Base-by-base conservation (phyloP, 2,113 vertebrate genomes). In the Anthoscopus minutus region DNA sequence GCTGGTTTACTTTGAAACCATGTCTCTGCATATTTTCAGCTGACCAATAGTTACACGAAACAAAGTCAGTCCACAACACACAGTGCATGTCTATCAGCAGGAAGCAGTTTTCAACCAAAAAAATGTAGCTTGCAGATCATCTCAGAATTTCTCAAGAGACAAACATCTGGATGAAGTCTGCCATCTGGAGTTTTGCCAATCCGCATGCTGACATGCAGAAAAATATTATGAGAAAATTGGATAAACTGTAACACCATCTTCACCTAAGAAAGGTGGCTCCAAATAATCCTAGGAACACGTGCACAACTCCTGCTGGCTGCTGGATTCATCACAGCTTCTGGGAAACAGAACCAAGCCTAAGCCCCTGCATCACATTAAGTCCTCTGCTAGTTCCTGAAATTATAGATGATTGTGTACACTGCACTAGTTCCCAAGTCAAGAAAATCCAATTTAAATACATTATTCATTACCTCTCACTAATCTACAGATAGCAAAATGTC, bases 221-320 rank as follows among this genome's bases (percentile, higher is more conserved):
- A 70, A 58, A 61, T 11, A 28, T 2, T 21, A 28, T 18, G 47
- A 87, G 37, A 48, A 79, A 74, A n/a, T 13, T 10, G 33, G 37
- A 60, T 51, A 42, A 92, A 65, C 15, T 35, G 24, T 31, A 61
- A 62, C 1, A 1, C 7, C 3, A 7, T 33, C 42, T 66, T 71
- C 76, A 82, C 37, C 28, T 54, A 48, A 22, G 38, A 47, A 66
- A 38, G 11, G 23, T 37, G 60, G 54, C 30, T 89, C 48, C 77
- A 54, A 38, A 60, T 50, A 12, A 33, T 17, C 1, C 0, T 3
- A 54, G 31, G 33, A 67, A 3, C 17, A 18, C 2, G 5, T 5
- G 9, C 5, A 5, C 48, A 37, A 61, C 9, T 37, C 51, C 17
- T 23, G 28, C 17, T 23, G 28, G 42, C 24, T 76, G 70, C 47